Conservation (phyloP, 1,140 invertebrate genomes). For the Armadillidium nasatum region DNA sequence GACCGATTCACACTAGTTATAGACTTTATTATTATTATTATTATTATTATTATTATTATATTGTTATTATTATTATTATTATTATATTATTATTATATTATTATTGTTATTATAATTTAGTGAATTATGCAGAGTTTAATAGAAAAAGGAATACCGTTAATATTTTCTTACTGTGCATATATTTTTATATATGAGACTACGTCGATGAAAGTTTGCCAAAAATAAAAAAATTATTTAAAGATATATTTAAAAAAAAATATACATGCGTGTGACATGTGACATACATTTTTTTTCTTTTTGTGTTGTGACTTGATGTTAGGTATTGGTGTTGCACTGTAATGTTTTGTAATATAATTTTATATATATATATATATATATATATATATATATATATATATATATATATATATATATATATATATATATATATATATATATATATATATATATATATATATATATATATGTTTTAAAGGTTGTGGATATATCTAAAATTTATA, state of each 20-base stretch:
- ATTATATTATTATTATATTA: too few relatives aligned
- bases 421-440: conserved; percentile 22
- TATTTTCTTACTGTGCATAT: conserved; percentile 5
- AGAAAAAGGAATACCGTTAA: too few relatives aligned
- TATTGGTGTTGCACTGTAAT: neutral
- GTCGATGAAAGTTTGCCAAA: neutral
- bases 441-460: conserved; percentile 21
- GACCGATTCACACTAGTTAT: too few relatives aligned
- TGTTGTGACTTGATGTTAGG: neutral
- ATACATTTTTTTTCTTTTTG: neutral
- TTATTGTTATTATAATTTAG: too few relatives aligned
- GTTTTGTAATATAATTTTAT: neutral
- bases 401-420: conserved; percentile 22
- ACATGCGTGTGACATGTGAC: too few relatives aligned
- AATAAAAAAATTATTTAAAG: neutral
- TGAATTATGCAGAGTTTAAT: too few relatives aligned
- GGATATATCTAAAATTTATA: neutral
- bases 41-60: too few relatives aligned
- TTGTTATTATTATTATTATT: too few relatives aligned
- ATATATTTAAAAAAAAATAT: too few relatives aligned
- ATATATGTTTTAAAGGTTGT: neutral
- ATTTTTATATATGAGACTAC: conserved; percentile 14
- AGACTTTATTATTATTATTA: too few relatives aligned
- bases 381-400: conserved; percentile 18
- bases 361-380: neutral